Conservation (phyloP, 30 jellyfish, hydroid and myxozoan species). For the Aurelia sp. region DNA sequence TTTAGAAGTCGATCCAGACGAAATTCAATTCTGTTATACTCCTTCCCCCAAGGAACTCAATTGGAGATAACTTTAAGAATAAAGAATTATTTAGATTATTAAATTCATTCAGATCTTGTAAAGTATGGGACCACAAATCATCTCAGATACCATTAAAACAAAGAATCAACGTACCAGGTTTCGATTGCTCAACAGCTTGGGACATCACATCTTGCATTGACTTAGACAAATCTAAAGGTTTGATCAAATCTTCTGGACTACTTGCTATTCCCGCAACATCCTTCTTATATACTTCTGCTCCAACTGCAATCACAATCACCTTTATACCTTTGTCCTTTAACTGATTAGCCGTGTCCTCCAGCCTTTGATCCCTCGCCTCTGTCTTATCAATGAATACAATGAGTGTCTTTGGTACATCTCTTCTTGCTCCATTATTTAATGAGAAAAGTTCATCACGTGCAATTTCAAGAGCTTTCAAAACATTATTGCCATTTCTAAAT, state of each 20-base stretch:
- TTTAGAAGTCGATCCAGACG: too few species aligned
- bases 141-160: too few species aligned
- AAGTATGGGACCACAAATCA: too few species aligned
- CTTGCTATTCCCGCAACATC: too few species aligned
- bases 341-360: not conserved
- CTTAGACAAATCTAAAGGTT: conserved; percentile 19
- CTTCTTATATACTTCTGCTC: conserved; percentile 20
- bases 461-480: conserved; percentile 61
- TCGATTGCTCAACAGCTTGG: too few species aligned
- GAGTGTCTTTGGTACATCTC: conserved; percentile 59
- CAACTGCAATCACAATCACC: conserved; percentile 42
- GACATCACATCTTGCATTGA: too few species aligned
- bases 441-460: conserved; percentile 60
- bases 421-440: conserved; percentile 62
- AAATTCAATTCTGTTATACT: too few species aligned
- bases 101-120: too few species aligned
- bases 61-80: too few species aligned
- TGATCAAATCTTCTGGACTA: not conserved
- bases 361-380: not conserved
- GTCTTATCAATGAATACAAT: conserved; percentile 64
- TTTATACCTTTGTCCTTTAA: conserved; percentile 44
- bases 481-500: not conserved
- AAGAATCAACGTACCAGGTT: too few species aligned
- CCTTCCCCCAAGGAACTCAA: too few species aligned
- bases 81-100: too few species aligned